Evolutionary conservation across 2,113 vertebrate genomes (phyloP).

Genomic region (Varanus komodoensis): DNA sequence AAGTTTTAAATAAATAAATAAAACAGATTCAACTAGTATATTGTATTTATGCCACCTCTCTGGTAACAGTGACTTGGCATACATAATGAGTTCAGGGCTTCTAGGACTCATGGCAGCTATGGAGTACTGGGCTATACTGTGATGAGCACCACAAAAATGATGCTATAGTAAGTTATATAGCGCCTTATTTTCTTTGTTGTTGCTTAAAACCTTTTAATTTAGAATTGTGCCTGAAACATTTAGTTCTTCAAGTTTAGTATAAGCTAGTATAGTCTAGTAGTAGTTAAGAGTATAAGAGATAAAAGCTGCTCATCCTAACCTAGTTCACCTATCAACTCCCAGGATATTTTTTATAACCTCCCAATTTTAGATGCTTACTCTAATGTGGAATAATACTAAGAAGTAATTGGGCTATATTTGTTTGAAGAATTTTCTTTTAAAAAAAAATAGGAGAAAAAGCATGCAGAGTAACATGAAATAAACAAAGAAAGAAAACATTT

Average conservation of each 20-base stretch:
- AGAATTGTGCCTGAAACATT: not conserved
- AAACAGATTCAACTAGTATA: constrained; percentile 4
- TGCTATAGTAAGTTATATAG: not conserved
- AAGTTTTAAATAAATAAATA: too few species aligned
- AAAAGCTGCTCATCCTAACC: not conserved
- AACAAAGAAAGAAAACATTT: not conserved
- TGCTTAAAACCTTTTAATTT: not conserved
- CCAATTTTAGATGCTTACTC: not conserved
- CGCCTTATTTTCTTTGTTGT: not conserved
- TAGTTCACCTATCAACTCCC: not conserved
- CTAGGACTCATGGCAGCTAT: constrained; percentile 24
- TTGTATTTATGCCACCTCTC: not conserved
- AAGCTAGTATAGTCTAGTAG: not conserved
- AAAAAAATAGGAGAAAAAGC: not conserved
- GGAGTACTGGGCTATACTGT: constrained; percentile 26
- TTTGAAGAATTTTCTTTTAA: not conserved
- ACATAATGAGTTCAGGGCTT: constrained; percentile 26
- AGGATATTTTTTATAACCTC: not conserved
- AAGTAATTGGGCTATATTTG: not conserved
- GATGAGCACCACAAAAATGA: not conserved
- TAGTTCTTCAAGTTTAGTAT: not conserved
- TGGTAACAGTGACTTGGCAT: constrained; percentile 29
- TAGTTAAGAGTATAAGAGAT: not conserved
- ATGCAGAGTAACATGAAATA: not conserved
- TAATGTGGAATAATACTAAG: not conserved